phyloP scores from a whole-genome alignment of 2,113 vertebrate species.

The Psophia crepitans region DNA sequence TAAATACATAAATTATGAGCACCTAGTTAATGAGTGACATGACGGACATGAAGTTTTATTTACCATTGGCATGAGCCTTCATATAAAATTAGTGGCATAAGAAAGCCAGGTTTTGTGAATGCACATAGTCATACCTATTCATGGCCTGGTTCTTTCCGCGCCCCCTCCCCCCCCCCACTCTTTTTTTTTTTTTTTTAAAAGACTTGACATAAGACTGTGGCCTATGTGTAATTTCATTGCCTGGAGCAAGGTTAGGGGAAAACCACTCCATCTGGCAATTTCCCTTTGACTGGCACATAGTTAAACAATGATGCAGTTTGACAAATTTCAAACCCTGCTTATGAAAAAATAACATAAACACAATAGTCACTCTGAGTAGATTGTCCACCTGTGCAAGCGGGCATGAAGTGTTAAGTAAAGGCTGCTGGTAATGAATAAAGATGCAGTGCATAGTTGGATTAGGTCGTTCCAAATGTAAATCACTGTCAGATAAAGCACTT shows the following conservation, averaged over 20 bases:
- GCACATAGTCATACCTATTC: constrained; percentile 77
- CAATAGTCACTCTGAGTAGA: constrained; percentile 77
- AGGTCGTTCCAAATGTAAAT: constrained; percentile 84
- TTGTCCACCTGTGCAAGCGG: constrained; percentile 87
- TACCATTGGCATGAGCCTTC: constrained; percentile 76
- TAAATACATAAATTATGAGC: constrained; percentile 80
- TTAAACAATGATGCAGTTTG: constrained; percentile 95
- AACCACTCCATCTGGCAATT: constrained; percentile 85
- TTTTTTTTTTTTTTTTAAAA: not conserved
- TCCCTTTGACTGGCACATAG: constrained; percentile 84
- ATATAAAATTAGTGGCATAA: constrained; percentile 76
- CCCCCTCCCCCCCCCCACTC: too few species aligned
- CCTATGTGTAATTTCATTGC: constrained; percentile 81
- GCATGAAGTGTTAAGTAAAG: constrained; percentile 86
- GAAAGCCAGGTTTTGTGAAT: constrained; percentile 75
- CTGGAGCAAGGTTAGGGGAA: constrained; percentile 81
- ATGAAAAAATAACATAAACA: constrained; percentile 93
- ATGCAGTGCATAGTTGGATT: constrained; percentile 77
- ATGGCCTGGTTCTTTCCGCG: too few species aligned
- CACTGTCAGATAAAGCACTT: constrained; percentile 82
- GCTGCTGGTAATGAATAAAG: constrained; percentile 83
- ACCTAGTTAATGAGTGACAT: constrained; percentile 79
- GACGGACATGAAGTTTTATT: constrained; percentile 76
- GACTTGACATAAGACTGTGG: constrained; percentile 75
- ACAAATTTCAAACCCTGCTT: constrained; percentile 92